phyloP scores from a whole-genome alignment of 2,888 invertebrate genomes.

The Drosophila fungiperda region DNA sequence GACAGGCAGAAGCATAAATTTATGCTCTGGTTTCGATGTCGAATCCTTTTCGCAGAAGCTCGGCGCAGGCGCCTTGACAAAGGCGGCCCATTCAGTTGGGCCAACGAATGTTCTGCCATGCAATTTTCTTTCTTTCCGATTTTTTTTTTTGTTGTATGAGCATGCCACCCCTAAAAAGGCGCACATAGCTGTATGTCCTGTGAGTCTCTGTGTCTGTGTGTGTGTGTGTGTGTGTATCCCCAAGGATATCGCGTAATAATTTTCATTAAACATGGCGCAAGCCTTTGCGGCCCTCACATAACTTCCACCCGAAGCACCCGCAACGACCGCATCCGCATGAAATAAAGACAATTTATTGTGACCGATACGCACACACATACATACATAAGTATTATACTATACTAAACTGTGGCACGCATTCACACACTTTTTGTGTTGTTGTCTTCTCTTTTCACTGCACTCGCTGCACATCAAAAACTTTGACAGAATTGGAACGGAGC shows the following conservation, averaged over 20 bases:
- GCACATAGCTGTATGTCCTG: conserved; percentile 63
- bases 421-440: conserved; percentile 55
- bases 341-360: conserved; percentile 78
- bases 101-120: conserved; percentile 31
- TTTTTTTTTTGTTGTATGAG: conserved; percentile 60
- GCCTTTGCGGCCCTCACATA: conserved; percentile 56
- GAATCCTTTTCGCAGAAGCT: conserved; percentile 50
- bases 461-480: conserved; percentile 70
- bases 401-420: conserved; percentile 36
- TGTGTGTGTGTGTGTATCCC: conserved; percentile 44
- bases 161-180: conserved; percentile 75
- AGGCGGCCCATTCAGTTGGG: conserved; percentile 50
- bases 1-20: conserved; percentile 31
- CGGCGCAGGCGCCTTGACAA: conserved; percentile 59
- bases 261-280: conserved; percentile 76
- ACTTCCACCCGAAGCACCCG: conserved; percentile 24
- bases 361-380: conserved; percentile 62
- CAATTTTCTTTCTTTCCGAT: conserved; percentile 4
- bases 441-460: conserved; percentile 31
- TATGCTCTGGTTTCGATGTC: conserved; percentile 61
- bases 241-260: conserved; percentile 81
- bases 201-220: conserved; percentile 14
- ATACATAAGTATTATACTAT: conserved; percentile 14
- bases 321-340: conserved; percentile 60
- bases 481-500: conserved; percentile 72